Base-by-base conservation (phyloP, 2,888 invertebrate genomes). In the Mactromeris polynyma region DNA sequence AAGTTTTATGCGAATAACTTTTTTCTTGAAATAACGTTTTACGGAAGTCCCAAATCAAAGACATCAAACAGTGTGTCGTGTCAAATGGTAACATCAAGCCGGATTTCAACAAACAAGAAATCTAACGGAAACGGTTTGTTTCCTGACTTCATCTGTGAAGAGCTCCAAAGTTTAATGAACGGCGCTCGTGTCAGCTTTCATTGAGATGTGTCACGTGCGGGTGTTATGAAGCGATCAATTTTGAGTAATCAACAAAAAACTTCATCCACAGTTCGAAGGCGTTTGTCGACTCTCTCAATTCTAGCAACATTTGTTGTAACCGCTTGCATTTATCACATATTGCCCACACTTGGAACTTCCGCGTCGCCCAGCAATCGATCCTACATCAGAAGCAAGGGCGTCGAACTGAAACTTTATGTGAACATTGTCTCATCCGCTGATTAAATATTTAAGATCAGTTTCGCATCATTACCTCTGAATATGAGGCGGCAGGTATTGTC, bases 91-190 rank as follows among this genome's bases (percentile, higher is more conserved):
- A 64, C 58, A 26, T 64, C 58, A 26, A n/a, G 26, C 9, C 26
- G 26, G 58, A 64, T 6, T n/a, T 64, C 26, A 64, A 64, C 58
- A 64, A 26, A 64, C 58, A 64, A 26, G 58, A 64, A 4, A 64
- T n/a, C n/a, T 11, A 64, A 2, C 58, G 58, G 58, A 64, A 64
- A 26, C 58, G 11, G 26, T 64, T 26, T 64, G 58, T 64, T 64
- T 64, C 26, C 26, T 21, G 58, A 64, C 58, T 64, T 64, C 58
- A 64, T 64, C 58, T 64, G n/a, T 58, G 58, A 64, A 64, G 58
- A 64, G 58, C 58, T 64, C 9, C 9, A 21, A 64, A 2, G 58
- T 64, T 64, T 64, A 64, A 64, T 64, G 58, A 26, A 64, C 58
- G 58, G 58, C 58, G 58, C 58, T n/a, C 26, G 58, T 64, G 58